phyloP scores from a whole-genome alignment of 2,113 vertebrate genomes.

The Bucco capensis region DNA sequence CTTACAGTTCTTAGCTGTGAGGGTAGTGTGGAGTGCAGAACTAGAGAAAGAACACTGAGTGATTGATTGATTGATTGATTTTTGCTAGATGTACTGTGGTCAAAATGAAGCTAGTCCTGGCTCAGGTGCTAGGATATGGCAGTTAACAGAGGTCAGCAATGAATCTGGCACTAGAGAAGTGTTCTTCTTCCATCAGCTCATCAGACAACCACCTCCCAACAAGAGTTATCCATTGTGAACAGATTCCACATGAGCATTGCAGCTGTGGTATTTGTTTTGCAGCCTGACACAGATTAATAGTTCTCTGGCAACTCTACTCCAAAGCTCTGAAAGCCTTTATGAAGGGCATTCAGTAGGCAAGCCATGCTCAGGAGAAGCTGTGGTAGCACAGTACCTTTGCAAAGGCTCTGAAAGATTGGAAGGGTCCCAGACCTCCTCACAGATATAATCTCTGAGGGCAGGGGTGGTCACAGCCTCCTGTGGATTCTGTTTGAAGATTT shows the following conservation, averaged over 20 bases:
- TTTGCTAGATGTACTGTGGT: neutral
- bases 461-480: rapidly evolving
- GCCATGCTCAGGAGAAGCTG: neutral
- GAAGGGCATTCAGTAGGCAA: neutral
- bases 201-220: neutral
- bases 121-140: neutral
- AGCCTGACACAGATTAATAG: neutral
- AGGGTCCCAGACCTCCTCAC: neutral
- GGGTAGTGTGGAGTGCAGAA: neutral
- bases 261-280: neutral
- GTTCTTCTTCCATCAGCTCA: neutral
- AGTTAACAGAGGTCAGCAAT: neutral
- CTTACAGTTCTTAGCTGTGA: neutral
- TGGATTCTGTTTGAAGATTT: neutral
- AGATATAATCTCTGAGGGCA: neutral
- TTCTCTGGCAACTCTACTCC: neutral
- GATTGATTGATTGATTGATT: too few species aligned
- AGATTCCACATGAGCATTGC: neutral
- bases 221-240: neutral
- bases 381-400: neutral
- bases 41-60: neutral
- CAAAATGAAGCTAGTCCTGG: neutral
- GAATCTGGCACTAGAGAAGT: too few species aligned
- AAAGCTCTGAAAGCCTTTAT: neutral
- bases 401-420: neutral